Percentiles rank a stretch among this genome's conserved stretches.
These are phyloP conservation scores for Antennarius maculatus DNA, from an alignment of 2,797 vertebrate genomes.

Conservation along the genomic window DNA sequence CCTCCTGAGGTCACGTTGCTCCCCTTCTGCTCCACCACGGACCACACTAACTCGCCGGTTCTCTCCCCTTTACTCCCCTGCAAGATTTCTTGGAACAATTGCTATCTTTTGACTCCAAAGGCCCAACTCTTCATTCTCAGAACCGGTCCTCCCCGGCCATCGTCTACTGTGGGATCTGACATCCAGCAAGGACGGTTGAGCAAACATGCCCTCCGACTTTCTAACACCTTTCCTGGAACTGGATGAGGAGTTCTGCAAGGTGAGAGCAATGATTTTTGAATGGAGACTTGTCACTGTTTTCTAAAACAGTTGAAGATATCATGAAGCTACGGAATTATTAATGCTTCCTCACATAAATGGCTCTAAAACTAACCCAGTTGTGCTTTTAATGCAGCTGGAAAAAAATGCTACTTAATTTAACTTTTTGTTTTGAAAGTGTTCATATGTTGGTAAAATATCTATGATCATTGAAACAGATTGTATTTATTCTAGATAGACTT, in stretches of 20 bases:
- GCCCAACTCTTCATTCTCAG: background rate
- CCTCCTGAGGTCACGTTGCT: conserved; percentile 18
- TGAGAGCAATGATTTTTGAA: conserved; percentile 49
- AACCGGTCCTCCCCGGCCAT: background rate
- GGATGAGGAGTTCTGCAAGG: conserved; percentile 84
- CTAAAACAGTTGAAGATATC: too few species aligned
- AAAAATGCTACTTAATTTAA: too few species aligned
- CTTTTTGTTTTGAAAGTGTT: too few species aligned
- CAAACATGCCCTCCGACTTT: conserved; percentile 82
- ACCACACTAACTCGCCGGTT: background rate
- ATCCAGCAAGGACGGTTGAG: conserved; percentile 26
- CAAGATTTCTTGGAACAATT: background rate
- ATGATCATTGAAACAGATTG: background rate
- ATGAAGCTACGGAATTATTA: too few species aligned
- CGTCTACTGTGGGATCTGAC: conserved; percentile 24
- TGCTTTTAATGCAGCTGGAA: too few species aligned
- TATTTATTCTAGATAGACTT: too few species aligned
- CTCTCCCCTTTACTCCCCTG: background rate
- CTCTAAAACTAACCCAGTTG: too few species aligned
- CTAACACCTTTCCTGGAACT: conserved; percentile 82
- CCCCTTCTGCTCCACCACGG: conserved; percentile 15
- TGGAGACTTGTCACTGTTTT: too few species aligned
- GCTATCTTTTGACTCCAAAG: background rate
- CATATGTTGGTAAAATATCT: too few species aligned
- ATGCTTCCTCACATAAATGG: too few species aligned